A percentile compares a stretch with the other conserved stretches of the same genome.
phyloP scores from a whole-genome alignment of 1,140 invertebrate species.

The Apocrypta bakeri region DNA sequence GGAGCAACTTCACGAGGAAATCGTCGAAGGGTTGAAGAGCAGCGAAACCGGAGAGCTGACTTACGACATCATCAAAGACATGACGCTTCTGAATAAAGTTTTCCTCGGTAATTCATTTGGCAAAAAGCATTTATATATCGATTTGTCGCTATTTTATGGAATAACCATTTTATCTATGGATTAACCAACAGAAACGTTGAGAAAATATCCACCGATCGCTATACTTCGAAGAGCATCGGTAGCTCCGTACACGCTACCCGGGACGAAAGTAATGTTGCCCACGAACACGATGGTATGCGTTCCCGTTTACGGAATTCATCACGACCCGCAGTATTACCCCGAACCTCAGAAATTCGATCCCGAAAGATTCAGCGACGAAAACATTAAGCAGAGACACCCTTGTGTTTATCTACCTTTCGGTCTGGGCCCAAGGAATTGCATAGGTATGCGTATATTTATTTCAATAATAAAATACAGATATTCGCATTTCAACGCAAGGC shows the following conservation, averaged over 20 bases:
- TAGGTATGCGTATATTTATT: slow-evolving; percentile 66
- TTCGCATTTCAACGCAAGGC: too few relatives aligned
- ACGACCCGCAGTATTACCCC: slow-evolving; percentile 77
- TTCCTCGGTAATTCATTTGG: slow-evolving; percentile 59
- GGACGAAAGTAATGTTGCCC: slow-evolving; percentile 67
- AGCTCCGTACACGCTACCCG: slow-evolving; percentile 69
- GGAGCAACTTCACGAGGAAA: slow-evolving; percentile 73
- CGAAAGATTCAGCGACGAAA: slow-evolving; percentile 65
- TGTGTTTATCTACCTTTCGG: slow-evolving; percentile 82
- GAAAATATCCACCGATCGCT: slow-evolving; percentile 75
- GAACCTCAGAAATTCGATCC: slow-evolving; percentile 77
- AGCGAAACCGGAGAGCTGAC: slow-evolving; percentile 55
- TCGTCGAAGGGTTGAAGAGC: slow-evolving; percentile 61
- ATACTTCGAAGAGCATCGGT: slow-evolving; percentile 69
- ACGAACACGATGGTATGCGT: slow-evolving; percentile 69
- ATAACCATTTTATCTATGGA: too few relatives aligned
- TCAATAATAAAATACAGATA: too few relatives aligned
- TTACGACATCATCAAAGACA: slow-evolving; percentile 56
- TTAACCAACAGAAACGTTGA: slow-evolving; percentile 71
- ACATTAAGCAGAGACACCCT: slow-evolving; percentile 65
- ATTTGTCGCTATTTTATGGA: too few relatives aligned
- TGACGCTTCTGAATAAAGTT: slow-evolving; percentile 61
- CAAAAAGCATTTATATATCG: not conserved
- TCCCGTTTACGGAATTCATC: slow-evolving; percentile 76
- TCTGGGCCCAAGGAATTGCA: slow-evolving; percentile 79